phyloP scores from a whole-genome alignment of 2,888 invertebrate genomes.

The Romanomermis culicivorax region DNA sequence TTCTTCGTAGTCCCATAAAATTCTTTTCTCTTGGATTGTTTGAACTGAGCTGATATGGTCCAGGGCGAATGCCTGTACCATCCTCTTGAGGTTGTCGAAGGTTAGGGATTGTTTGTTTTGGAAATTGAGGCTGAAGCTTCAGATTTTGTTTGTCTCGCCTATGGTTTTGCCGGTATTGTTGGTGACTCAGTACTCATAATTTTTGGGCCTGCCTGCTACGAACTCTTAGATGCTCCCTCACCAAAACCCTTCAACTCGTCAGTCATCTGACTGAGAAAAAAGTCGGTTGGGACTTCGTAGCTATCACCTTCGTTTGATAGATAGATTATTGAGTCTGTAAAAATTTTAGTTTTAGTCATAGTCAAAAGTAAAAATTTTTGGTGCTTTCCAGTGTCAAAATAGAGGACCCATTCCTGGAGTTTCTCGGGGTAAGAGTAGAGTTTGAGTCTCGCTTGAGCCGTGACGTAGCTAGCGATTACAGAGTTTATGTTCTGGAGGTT shows the following conservation, averaged over 20 bases:
- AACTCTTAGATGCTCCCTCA: background rate
- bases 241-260: background rate
- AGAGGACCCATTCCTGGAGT: background rate
- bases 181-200: background rate
- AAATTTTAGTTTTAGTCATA: background rate
- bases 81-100: too few relatives aligned
- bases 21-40: too few relatives aligned
- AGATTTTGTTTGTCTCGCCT: too few relatives aligned
- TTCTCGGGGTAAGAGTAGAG: background rate
- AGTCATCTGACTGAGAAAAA: background rate
- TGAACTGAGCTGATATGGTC: too few relatives aligned
- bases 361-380: too few relatives aligned
- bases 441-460: background rate
- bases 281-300: background rate
- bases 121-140: too few relatives aligned
- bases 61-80: too few relatives aligned
- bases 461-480: background rate
- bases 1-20: too few relatives aligned
- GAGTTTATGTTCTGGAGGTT: background rate
- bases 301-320: background rate
- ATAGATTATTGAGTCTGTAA: background rate
- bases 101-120: too few relatives aligned
- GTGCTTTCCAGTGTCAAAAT: background rate
- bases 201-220: background rate
- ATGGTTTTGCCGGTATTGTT: too few relatives aligned